phyloP scores from a whole-genome alignment of 2,797 vertebrate genomes.

The Pangasius larnaudii region DNA sequence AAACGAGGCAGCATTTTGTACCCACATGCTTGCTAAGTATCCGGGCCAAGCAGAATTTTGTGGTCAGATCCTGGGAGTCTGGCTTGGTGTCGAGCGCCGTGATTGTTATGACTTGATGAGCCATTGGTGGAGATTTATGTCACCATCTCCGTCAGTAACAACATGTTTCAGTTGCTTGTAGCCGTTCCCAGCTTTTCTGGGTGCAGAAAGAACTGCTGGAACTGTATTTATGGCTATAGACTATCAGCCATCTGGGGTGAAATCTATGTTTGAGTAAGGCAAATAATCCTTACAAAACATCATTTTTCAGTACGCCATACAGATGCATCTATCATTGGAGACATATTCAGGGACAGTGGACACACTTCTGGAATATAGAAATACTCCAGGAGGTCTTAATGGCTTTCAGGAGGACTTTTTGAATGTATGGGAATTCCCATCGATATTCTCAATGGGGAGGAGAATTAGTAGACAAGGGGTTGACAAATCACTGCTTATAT shows the following conservation, averaged over 20 bases:
- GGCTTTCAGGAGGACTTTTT: constrained; percentile 52
- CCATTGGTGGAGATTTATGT: constrained; percentile 50
- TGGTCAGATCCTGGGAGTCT: constrained; percentile 48
- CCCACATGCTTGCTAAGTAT: constrained; percentile 65
- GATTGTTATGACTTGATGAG: constrained; percentile 57
- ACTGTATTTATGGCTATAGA: constrained; percentile 31
- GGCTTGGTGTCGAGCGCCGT: constrained; percentile 23
- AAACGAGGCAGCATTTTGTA: constrained; percentile 66
- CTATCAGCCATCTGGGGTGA: constrained; percentile 20
- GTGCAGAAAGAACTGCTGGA: background rate
- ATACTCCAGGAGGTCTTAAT: constrained; percentile 60
- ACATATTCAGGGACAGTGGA: constrained; percentile 21
- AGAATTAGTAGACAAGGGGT: constrained; percentile 60
- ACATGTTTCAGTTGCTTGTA: constrained; percentile 38
- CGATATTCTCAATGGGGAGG: constrained; percentile 58
- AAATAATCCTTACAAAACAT: constrained; percentile 26
- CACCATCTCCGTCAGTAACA: constrained; percentile 37
- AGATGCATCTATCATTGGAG: constrained; percentile 16
- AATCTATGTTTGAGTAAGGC: constrained; percentile 26
- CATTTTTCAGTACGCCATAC: constrained; percentile 13
- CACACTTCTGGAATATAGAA: constrained; percentile 18
- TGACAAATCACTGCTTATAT: constrained; percentile 66
- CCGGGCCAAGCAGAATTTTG: constrained; percentile 20
- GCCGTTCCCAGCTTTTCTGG: constrained; percentile 33
- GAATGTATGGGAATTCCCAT: constrained; percentile 69